Conservation (phyloP, 2,888 invertebrate species). For the Tenthredo scrophulariae region DNA sequence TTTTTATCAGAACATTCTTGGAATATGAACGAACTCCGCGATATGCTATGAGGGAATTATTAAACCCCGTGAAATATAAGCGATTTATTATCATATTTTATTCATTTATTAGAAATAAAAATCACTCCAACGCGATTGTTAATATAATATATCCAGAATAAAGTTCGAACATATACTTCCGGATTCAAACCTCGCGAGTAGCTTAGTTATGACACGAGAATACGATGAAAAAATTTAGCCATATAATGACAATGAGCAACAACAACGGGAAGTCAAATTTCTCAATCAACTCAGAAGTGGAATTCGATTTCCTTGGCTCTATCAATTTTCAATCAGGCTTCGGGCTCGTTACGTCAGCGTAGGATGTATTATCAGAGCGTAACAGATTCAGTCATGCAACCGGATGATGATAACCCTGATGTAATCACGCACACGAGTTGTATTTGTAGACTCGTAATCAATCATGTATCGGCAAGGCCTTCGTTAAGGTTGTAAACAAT, state of each 20-base stretch:
- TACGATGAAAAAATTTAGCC: background rate
- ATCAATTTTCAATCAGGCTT: background rate
- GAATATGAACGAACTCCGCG: background rate
- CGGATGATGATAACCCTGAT: background rate
- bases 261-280: too few relatives aligned
- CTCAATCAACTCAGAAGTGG: too few relatives aligned
- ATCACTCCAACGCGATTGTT: background rate
- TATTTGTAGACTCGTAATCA: background rate
- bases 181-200: background rate
- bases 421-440: background rate
- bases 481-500: background rate
- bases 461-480: background rate
- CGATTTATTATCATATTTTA: background rate
- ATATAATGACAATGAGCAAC: background rate
- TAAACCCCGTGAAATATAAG: background rate
- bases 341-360: background rate
- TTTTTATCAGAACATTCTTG: background rate
- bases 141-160: background rate
- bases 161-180: too few relatives aligned
- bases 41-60: background rate
- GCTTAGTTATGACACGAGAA: too few relatives aligned
- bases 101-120: background rate
- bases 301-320: background rate
- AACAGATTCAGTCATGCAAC: conserved; percentile 1
- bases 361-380: background rate